Evolutionary conservation across 2,888 invertebrate genomes (phyloP), one percentile per base, ranked within the genome.

Genomic region (Prenolepis imparis): DNA sequence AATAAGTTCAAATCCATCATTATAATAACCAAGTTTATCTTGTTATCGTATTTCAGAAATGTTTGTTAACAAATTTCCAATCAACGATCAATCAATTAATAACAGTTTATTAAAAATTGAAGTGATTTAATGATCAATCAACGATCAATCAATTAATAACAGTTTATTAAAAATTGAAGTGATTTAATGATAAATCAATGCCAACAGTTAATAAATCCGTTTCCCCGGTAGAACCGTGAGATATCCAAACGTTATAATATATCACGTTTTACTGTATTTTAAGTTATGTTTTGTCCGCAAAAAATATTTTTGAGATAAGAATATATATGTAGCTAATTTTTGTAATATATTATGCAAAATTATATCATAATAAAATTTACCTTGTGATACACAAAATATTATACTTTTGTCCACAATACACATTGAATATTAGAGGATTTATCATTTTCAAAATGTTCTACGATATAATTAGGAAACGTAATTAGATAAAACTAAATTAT

Each of bases 141-240:
- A 70, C 0, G 12, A 70, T 59, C 44, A 41, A 78, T 78, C 72
- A 78, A 72, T 78, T 78, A 78, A 59, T 70, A 78, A 24, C 39
- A 0, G 12, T 6, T 21, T 18, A 12, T 59, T 78, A 44, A 59
- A 59, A 18, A 12, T 70, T 59, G 44, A 70, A 57, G 44, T 59
- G 12, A 59, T 18, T 78, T 72, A 72, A 70, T 5, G 12, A 78
- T 72, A 21, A 59, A 44, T 78, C 78, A 78, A 70, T 0, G 57
- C 2, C 39, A 12, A 32, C 8, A 57, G 15, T 9, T 41, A 70
- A 12, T 57, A 78, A 78, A n/a, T 57, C 5, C 12, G 12, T 59
- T 72, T 59, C 18, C 12, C 32, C 18, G 2, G 21, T 57, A 6
- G 5, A 68, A 0, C 2, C 3, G 5, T 55, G 21, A 28, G 21